Percentiles rank a stretch among this genome's conserved stretches.
Evolutionary conservation across 2,797 vertebrate genomes (phyloP).

Genomic region (Natrix natrix): DNA sequence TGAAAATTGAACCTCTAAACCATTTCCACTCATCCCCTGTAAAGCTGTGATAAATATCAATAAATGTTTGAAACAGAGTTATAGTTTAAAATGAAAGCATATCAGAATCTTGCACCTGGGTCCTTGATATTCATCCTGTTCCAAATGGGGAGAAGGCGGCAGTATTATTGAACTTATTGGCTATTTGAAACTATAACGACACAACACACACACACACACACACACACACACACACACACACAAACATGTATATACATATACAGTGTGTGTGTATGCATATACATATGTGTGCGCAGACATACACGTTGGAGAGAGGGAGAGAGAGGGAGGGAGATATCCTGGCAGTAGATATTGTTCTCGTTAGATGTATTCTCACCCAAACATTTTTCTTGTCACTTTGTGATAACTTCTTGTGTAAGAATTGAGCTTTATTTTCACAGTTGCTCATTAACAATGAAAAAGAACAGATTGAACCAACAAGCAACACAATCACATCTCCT

Average conservation of each 20-base stretch:
- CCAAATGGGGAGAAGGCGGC: background rate
- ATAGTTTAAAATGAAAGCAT: background rate
- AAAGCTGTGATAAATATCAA: background rate
- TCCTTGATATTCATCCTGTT: background rate
- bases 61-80: background rate
- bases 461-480: background rate
- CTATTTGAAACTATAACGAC: background rate
- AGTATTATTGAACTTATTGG: background rate
- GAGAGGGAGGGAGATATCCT: rapidly evolving
- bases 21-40: background rate
- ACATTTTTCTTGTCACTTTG: background rate
- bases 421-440: slow-evolving; percentile 20
- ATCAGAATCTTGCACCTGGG: background rate
- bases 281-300: no score
- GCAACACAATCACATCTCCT: slow-evolving; percentile 15
- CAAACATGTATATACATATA: no score
- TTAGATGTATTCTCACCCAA: background rate
- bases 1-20: background rate
- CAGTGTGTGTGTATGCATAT: no score
- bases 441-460: slow-evolving; percentile 8
- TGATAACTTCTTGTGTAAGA: slow-evolving; percentile 12
- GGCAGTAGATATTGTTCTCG: background rate
- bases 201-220: no score
- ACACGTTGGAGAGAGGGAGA: background rate
- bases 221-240: no score